Percentiles rank a stretch among this genome's conserved stretches.
phyloP scores from a whole-genome alignment of 2,113 vertebrate genomes.

The Holacanthus passer region DNA sequence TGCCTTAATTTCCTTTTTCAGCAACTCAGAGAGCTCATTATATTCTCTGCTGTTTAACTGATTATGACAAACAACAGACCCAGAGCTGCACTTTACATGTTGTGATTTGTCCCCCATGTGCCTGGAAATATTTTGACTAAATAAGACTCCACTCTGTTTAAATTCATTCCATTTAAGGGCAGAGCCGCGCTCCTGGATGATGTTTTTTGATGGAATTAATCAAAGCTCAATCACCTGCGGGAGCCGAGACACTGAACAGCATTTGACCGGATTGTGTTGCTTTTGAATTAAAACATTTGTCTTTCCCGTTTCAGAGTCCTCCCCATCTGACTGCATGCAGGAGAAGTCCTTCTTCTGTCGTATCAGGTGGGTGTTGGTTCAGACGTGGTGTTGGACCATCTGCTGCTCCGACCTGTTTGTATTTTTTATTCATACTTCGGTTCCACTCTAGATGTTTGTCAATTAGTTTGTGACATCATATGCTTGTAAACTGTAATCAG shows the following conservation, averaged over 20 bases:
- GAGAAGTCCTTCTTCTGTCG: conserved; percentile 98
- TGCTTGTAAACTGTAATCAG: conserved; percentile 29
- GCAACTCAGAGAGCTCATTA: background rate
- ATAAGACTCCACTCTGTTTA: background rate
- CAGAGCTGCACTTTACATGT: background rate
- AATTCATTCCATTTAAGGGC: conserved; percentile 29
- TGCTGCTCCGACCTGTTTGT: conserved; percentile 49
- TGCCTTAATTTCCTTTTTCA: too few species aligned
- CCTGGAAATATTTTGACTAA: background rate
- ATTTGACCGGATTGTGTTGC: background rate
- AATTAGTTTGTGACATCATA: conserved; percentile 64
- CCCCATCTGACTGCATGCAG: conserved; percentile 89
- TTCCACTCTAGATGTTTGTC: conserved; percentile 53
- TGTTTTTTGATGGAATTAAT: conserved; percentile 44
- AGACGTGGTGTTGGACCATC: conserved; percentile 48
- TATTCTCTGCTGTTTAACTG: background rate
- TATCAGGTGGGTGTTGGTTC: conserved; percentile 86
- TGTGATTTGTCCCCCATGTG: background rate
- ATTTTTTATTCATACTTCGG: conserved; percentile 64
- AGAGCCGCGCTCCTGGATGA: background rate
- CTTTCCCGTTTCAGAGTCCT: conserved; percentile 85
- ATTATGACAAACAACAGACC: background rate
- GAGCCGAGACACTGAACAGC: background rate
- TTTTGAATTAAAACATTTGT: conserved; percentile 65
- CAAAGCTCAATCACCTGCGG: background rate